Evolutionary conservation across 2,888 invertebrate species (phyloP), one percentile per base, ranked within the genome.

Genomic region (Fragum fragum): DNA sequence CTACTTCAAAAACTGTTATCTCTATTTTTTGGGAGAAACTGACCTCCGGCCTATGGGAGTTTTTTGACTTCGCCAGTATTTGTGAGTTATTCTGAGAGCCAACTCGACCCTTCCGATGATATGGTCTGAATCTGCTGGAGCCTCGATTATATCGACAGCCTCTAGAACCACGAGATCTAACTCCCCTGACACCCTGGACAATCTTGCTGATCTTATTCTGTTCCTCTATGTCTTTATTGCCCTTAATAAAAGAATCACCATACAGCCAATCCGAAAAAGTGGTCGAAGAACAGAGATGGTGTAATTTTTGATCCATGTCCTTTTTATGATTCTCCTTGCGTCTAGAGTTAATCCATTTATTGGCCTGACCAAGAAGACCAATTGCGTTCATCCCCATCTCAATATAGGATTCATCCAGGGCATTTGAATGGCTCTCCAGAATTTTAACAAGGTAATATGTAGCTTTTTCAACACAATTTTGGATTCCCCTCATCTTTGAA

Each of bases 391-490:
- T 79, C 5, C 63, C 39, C 18, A 63, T 16, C 23, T 63, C 57
- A 16, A 75, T 28, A 3, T 14, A 23, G 0, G 39, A 11, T 26
- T 76, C 32, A 16, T 26, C 47, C 63, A 72, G 55, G 14, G n/a
- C 3, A 39, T 72, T 69, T 9, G 75, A 75, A 42, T 53, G 23
- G 26, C 21, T 23, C 14, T 79, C 72, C 18, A 79, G 26, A 0
- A 78, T 36, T 61, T 70, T 77, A 9, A 78, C 68, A 14, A 85
- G 16, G 28, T 73, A 70, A 18, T 70, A 23, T 23, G 79, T 70
- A 14, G 76, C 81, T 69, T 81, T 79, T 7, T 76, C 68, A n/a
- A 76, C 57, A 66, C 81, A 76, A 39, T 78, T 78, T 32, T 73
- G 26, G 69, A n/a, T n/a, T n/a, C n/a, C n/a, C n/a, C n/a, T n/a